These are phyloP conservation scores for Hanleya hanleyi DNA, from an alignment of 2,888 invertebrate genomes.

Conservation along the genomic window DNA sequence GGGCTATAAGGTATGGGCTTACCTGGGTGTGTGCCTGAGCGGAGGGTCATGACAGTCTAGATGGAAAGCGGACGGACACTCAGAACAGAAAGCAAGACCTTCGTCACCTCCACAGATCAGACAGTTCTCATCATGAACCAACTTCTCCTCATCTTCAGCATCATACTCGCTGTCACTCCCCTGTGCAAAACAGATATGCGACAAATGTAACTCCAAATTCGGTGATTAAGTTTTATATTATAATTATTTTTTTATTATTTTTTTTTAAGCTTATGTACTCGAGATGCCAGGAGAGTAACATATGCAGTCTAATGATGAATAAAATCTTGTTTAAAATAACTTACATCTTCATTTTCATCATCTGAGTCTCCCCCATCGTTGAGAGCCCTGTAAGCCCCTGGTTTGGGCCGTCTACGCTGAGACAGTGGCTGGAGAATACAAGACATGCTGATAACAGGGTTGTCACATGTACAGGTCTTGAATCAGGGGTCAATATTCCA, in stretches of 20 bases:
- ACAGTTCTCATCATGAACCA: conserved; percentile 61
- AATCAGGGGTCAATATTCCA: too few relatives aligned
- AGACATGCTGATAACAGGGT: too few relatives aligned
- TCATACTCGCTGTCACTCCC: too few relatives aligned
- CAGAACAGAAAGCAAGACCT: conserved; percentile 64
- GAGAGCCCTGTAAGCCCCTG: neutral
- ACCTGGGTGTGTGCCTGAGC: conserved; percentile 68
- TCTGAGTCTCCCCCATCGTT: neutral
- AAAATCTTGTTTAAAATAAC: neutral
- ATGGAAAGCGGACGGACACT: conserved; percentile 71
- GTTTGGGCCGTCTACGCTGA: neutral
- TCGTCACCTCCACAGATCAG: conserved; percentile 67
- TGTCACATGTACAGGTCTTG: too few relatives aligned
- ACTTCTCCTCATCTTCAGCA: conserved; percentile 38
- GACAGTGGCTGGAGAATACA: neutral
- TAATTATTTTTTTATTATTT: neutral
- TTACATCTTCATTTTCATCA: neutral
- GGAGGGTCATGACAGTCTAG: conserved; percentile 73
- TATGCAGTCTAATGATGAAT: neutral
- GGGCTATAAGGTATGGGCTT: neutral
- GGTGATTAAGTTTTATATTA: too few relatives aligned
- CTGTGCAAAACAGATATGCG: too few relatives aligned
- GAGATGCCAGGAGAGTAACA: neutral
- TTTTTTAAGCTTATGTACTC: neutral
- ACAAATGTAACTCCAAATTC: too few relatives aligned